Base-by-base conservation (phyloP, 2,113 vertebrate genomes). In the Rana temporaria region DNA sequence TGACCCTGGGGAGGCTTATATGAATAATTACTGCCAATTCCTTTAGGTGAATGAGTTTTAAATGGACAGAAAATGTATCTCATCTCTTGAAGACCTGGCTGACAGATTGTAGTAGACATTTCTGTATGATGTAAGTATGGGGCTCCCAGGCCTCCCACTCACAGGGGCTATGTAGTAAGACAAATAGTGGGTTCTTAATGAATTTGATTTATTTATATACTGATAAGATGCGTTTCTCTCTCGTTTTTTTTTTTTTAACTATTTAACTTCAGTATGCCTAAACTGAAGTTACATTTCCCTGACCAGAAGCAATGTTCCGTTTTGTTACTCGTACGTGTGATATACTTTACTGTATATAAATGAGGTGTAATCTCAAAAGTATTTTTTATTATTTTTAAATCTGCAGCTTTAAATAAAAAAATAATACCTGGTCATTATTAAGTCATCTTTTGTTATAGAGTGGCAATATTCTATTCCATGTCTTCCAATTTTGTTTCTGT, bases 171-270 rank as follows among this genome's bases (percentile, higher is more conserved):
- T 17, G 78, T 67, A 75, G 56, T 42, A 77, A 80, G 60, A 85
- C 63, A 76, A 65, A 78, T 81, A 74, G 65, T 70, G 30, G 70
- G n/a, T 81, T 66, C 79, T 69, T 85, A 65, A 73, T 79, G 83
- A 84, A 79, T 72, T 32, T 26, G 63, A 63, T 72, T 53, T 84
- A 76, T 87, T 79, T 86, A 63, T 79, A 73, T 85, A 79, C 78
- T 75, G 85, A 86, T 85, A 86, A 85, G 62, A 74, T 12, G 42
- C 42, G 2, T 48, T 48, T 48, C 42, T 48, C 12, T 42, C 30
- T 62, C 26, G 60, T 70, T 24, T 69, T 19, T 22, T 59, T 32
- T 32, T 59, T 48, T 8, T 26, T 57, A 57, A 4, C 17, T 20
- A 11, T 48, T 12, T 48, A 75, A 42, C n/a, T n/a, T n/a, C n/a